Percentiles rank a stretch among this genome's conserved stretches.
Conservation (phyloP, 2,113 vertebrate species). For the Lucifuga dentata region DNA sequence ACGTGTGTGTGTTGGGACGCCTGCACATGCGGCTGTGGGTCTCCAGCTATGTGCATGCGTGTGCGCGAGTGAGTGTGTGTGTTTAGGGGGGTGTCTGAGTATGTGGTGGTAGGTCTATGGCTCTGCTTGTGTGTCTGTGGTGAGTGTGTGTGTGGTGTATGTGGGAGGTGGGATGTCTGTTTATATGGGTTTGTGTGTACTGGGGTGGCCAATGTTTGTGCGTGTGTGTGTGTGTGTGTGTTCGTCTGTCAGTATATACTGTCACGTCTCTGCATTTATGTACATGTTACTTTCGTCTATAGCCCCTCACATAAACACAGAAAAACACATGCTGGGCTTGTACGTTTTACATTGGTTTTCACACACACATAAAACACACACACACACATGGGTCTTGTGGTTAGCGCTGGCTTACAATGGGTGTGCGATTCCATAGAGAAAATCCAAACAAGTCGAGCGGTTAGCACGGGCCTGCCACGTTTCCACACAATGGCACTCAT, state of each 20-base stretch:
- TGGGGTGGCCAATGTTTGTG: conserved; percentile 47
- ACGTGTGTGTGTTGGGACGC: conserved; percentile 29
- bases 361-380: conserved; percentile 37
- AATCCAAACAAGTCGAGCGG: conserved; percentile 75
- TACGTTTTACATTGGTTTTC: conserved; percentile 19
- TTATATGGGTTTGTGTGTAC: conserved; percentile 65
- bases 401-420: conserved; percentile 77
- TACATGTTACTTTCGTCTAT: background rate
- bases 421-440: conserved; percentile 79
- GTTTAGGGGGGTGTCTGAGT: conserved; percentile 58
- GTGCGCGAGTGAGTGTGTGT: conserved; percentile 8
- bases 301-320: background rate
- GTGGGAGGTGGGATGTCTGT: conserved; percentile 68
- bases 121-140: conserved; percentile 76
- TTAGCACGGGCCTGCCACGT: conserved; percentile 74
- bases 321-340: background rate
- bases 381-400: conserved; percentile 60
- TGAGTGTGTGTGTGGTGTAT: conserved; percentile 59
- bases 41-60: conserved; percentile 21
- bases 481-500: conserved; percentile 78
- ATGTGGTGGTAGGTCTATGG: conserved; percentile 67
- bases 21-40: conserved; percentile 50
- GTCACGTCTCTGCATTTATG: conserved; percentile 59
- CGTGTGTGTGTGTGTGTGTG: conserved; percentile 22
- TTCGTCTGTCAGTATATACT: conserved; percentile 43